These are phyloP conservation scores for Andrena dorsata DNA, from an alignment of 2,888 invertebrate species.

Conservation along the genomic window DNA sequence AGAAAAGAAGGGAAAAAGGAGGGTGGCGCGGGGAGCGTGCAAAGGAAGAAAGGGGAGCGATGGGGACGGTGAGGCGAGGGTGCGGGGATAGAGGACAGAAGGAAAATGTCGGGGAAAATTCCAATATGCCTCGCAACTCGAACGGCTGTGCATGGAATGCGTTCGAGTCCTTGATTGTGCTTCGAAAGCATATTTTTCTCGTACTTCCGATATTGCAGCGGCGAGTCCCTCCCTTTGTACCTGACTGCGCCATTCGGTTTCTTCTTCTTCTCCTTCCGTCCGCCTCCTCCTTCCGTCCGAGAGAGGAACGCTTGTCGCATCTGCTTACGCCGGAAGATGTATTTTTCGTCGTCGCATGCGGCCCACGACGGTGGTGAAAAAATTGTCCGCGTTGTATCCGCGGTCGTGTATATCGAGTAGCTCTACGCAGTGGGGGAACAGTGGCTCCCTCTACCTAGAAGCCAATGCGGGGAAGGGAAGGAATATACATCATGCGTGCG, in stretches of 20 bases:
- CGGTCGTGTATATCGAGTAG: conserved; percentile 15
- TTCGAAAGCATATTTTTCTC: conserved; percentile 82
- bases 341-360: conserved; percentile 50
- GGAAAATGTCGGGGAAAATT: conserved; percentile 77
- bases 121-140: conserved; percentile 82
- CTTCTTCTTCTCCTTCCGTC: conserved; percentile 19
- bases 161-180: conserved; percentile 83
- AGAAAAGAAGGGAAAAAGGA: conserved; percentile 27
- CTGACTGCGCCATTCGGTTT: conserved; percentile 59
- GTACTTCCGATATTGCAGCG: conserved; percentile 78
- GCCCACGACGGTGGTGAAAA: conserved; percentile 6
- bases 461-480: not conserved
- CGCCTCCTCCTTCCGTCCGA: conserved; percentile 25
- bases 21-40: conserved; percentile 4
- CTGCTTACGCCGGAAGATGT: conserved; percentile 45
- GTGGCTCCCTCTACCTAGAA: conserved; percentile 7
- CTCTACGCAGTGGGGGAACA: not conserved
- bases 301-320: conserved; percentile 19
- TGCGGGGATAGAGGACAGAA: conserved; percentile 15
- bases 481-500: conserved; percentile 20
- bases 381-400: conserved; percentile 41
- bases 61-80: conserved; percentile 11
- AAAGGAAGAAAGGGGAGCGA: conserved; percentile 12
- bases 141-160: conserved; percentile 82
- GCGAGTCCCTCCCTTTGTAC: conserved; percentile 72